Conservation (phyloP, 2,797 vertebrate genomes). For the Oreochromis mossambicus region DNA sequence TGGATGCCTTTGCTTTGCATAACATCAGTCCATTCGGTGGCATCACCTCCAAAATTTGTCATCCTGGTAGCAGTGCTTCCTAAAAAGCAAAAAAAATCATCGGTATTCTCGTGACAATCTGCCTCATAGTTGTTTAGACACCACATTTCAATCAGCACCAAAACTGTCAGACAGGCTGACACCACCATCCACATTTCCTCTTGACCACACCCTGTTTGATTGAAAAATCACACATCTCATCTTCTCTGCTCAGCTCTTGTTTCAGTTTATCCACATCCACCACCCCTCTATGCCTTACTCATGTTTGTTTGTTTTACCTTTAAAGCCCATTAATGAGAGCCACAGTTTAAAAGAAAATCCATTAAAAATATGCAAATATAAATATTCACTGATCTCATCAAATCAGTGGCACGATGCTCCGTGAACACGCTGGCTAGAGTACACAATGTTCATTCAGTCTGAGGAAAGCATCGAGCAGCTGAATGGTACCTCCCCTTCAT, state of each 20-base stretch:
- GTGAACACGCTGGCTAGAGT: not conserved
- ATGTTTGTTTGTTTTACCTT: not conserved
- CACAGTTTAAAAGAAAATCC: not conserved
- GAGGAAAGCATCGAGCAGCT: slow-evolving; percentile 1
- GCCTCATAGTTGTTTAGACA: not conserved
- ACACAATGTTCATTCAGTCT: slow-evolving; percentile 30
- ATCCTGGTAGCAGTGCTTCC: not conserved
- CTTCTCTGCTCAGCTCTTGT: not conserved
- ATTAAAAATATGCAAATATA: not conserved
- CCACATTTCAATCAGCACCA: not conserved
- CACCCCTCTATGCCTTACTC: not conserved
- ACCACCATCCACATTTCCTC: not conserved
- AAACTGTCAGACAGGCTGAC: not conserved
- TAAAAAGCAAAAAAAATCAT: not conserved
- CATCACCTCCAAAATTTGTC: not conserved
- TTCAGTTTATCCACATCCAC: not conserved
- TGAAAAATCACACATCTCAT: not conserved
- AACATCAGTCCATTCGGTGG: not conserved
- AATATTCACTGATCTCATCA: not conserved
- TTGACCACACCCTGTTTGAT: not conserved
- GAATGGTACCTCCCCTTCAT: slow-evolving; percentile 18
- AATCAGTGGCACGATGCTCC: not conserved
- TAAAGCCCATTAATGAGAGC: not conserved
- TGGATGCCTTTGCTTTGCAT: not conserved
- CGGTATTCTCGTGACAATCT: not conserved